Evolutionary conservation across 2,113 vertebrate species (phyloP), one percentile per base, ranked within the genome.

Genomic region (Miniopterus natalensis): DNA sequence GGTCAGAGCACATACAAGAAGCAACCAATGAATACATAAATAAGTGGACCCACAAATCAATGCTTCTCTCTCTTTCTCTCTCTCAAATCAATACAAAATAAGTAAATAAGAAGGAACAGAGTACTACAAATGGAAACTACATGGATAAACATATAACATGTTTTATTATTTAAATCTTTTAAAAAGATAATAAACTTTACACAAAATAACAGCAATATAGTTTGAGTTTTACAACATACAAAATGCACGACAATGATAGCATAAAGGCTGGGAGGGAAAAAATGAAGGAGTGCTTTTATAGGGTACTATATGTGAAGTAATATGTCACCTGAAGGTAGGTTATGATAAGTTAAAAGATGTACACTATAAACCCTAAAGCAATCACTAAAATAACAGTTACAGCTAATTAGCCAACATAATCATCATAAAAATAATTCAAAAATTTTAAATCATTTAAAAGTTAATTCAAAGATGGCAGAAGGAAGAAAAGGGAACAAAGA

Each of bases 101-200:
- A 47, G 29, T 47, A 74, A 27, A 73, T 31, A 61, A 66, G 10
- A 66, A 27, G 42, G 25, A 74, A 8, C 9, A 59, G 4, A 73
- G 17, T 20, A 90, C 40, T 15, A 89, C 36, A 95, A 90, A 51
- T 75, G 17, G 8, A 86, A 84, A 84, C 79, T 20, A 63, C 18
- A 49, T 2, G 15, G 27, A 8, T 79, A 93, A 79, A 55, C 21
- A 59, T 8, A 2, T 70, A 84, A 70, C 21, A 29, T 81, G 36
- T 80, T 51, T 90, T 80, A 55, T 36, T 87, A 59, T 75, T 80
- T 40, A 84, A 84, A 88, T 57, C 31, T 79, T 83, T 61, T 49
- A 18, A 86, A 75, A n/a, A 93, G 8, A 55, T 78, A 78, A 78
- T 25, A 74, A 42, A 31, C 3, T n/a, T 90, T 75, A 59, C 75